These are phyloP conservation scores for Hycleus cichorii DNA, from an alignment of 1,140 invertebrate genomes.

Conservation along the genomic window DNA sequence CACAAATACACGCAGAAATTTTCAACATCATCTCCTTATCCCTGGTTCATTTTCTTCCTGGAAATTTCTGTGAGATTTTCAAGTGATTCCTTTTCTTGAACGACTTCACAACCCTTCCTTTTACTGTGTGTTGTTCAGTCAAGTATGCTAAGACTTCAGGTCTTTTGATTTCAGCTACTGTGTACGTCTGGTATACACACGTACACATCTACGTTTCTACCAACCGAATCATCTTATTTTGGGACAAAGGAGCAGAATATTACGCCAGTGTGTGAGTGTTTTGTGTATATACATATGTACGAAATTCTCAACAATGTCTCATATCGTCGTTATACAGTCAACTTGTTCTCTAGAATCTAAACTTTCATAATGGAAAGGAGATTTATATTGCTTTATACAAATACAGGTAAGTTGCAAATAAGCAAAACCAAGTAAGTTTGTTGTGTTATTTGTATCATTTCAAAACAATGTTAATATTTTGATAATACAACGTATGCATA, in stretches of 20 bases:
- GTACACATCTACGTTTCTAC: too few species aligned
- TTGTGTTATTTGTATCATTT: not conserved
- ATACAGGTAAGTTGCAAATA: constrained; percentile 9
- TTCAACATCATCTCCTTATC: too few species aligned
- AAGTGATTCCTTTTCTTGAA: constrained; percentile 4
- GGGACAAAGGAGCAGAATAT: too few species aligned
- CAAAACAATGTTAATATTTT: not conserved
- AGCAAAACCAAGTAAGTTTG: not conserved
- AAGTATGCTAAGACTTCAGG: constrained; percentile 13
- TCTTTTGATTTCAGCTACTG: constrained; percentile 11
- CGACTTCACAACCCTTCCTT: constrained; percentile 10
- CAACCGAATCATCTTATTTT: too few species aligned
- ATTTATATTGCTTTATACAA: constrained; percentile 12
- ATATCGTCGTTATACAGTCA: constrained; percentile 4
- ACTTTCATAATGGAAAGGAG: constrained; percentile 14
- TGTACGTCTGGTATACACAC: too few species aligned
- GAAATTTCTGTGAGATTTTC: not conserved
- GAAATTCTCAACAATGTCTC: constrained; percentile 3
- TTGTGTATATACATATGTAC: too few species aligned
- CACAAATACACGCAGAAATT: too few species aligned
- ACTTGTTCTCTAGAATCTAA: constrained; percentile 7
- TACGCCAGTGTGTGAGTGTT: too few species aligned
- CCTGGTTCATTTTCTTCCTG: too few species aligned
- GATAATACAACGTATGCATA: too few species aligned
- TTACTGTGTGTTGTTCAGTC: constrained; percentile 7